A percentile compares a stretch with the other conserved stretches of the same genome.
phyloP scores from a whole-genome alignment of 2,113 vertebrate genomes.

The Pedetes capensis region DNA sequence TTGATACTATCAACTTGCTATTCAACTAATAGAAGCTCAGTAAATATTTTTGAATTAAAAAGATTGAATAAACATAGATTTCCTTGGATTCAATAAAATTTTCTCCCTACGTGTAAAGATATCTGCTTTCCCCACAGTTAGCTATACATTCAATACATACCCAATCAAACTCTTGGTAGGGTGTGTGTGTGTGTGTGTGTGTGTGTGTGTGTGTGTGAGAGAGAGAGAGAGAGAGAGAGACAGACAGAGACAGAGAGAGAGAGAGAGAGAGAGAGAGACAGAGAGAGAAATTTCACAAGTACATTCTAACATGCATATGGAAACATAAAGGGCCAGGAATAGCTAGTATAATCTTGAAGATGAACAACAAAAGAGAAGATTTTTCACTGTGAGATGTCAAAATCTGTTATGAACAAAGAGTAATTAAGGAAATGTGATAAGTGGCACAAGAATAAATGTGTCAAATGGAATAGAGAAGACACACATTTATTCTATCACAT shows the following conservation, averaged over 20 bases:
- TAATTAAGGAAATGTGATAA: neutral
- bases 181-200: neutral
- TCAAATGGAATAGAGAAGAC: neutral
- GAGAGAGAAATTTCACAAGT: neutral
- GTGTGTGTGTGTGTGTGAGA: neutral
- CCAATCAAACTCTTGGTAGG: neutral
- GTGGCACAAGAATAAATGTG: neutral
- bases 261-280: too few species aligned
- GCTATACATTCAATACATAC: neutral
- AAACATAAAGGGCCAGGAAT: neutral
- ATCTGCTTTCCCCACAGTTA: neutral
- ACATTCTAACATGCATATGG: neutral
- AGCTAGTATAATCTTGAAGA: neutral
- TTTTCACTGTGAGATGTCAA: neutral
- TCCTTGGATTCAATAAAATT: neutral
- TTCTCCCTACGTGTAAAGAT: neutral
- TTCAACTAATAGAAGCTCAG: neutral
- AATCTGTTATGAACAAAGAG: neutral
- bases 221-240: too few species aligned
- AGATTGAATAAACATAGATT: neutral
- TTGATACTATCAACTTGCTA: neutral
- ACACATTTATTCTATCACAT: neutral
- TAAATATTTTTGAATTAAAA: neutral
- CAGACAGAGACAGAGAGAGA: too few species aligned
- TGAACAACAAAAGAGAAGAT: neutral